Base-by-base conservation (phyloP, 2,113 vertebrate genomes). In the Ia io region DNA sequence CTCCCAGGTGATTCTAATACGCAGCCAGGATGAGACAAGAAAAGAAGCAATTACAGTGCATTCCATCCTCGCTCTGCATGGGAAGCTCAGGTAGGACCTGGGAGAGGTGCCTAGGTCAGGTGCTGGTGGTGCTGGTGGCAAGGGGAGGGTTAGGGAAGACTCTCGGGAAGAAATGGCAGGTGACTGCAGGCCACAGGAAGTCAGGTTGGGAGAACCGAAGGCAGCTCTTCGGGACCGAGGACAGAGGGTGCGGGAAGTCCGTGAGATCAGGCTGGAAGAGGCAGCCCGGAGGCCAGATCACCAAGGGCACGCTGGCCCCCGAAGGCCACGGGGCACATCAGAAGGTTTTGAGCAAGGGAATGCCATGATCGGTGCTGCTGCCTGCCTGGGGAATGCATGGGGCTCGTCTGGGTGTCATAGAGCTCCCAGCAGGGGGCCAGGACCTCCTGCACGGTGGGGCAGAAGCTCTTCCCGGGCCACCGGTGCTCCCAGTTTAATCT, bases 401-500 rank as follows among this genome's bases (percentile, higher is more conserved):
- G 74, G 35, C 13, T 61, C 61, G 8, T 28, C 35, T 42, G 23
- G 35, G n/a, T 9, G 44, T 30, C 80, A 77, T 61, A 84, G 37
- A 14, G 9, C 44, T 28, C 89, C 73, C 32, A 6, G 28, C 7
- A 30, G 12, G 30, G 1, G 70, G 32, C 6, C 47, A 80, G 42
- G 56, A 44, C 37, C 49, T 35, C 63, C 47, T 37, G 25, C 32
- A 1, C 42, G 16, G 71, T 1, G 56, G 8, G 56, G 3, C 16
- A 80, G 42, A 71, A 59, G 13, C 61, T 74, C 78, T 86, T 84
- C 30, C 40, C 28, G 6, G 76, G 84, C n/a, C 59, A 0, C 47
- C 13, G 40, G 85, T 2, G n/a, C 82, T 94, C 69, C 95, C 56
- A 9, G 82, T 80, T 94, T 95, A 92, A 94, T 85, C 77, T 30